phyloP scores from a whole-genome alignment of 2,113 vertebrate species.

The Varanus komodoensis region DNA sequence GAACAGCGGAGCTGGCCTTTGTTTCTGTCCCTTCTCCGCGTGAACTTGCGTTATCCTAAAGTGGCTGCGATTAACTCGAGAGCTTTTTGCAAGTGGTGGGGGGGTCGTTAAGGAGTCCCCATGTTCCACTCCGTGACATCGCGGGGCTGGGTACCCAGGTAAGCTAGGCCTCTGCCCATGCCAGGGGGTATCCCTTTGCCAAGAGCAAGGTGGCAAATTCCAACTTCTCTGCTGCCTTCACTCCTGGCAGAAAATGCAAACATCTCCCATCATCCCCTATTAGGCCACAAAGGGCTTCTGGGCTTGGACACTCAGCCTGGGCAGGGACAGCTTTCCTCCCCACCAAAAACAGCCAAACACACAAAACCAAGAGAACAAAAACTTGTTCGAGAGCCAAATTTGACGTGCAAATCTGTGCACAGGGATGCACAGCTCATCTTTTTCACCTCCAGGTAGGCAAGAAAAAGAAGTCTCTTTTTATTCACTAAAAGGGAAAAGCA shows the following conservation, averaged over 20 bases:
- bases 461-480: not conserved
- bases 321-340: not conserved
- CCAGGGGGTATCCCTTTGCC: not conserved
- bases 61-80: not conserved
- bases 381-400: not conserved
- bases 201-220: not conserved
- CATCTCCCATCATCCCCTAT: not conserved
- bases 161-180: not conserved
- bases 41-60: not conserved
- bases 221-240: not conserved
- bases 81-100: not conserved
- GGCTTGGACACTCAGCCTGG: not conserved
- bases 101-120: no score
- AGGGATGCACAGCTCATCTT: not conserved
- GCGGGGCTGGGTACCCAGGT: not conserved
- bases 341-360: not conserved
- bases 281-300: not conserved
- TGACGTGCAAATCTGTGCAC: not conserved
- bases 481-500: not conserved
- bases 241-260: not conserved
- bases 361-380: not conserved
- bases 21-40: no score
- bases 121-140: not conserved
- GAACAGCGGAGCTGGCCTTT: not conserved
- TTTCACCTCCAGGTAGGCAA: not conserved